phyloP scores from a whole-genome alignment of 2,113 vertebrate genomes.

The Terrapene triunguis region DNA sequence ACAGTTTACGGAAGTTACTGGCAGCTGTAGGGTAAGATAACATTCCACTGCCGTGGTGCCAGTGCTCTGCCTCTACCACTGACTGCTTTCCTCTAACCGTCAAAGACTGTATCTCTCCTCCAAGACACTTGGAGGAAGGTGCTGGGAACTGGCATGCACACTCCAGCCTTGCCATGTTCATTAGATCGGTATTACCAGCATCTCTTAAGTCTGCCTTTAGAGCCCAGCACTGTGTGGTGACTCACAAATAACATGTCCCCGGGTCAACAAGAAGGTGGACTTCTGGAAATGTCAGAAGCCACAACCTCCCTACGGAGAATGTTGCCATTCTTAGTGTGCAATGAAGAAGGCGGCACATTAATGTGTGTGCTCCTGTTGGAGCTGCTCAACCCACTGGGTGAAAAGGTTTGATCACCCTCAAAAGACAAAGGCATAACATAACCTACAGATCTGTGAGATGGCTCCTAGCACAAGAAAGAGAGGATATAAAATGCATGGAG shows the following conservation, averaged over 20 bases:
- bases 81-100: neutral
- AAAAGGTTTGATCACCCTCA: neutral
- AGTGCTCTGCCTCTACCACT: accelerated
- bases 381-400: neutral
- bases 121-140: neutral
- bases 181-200: neutral
- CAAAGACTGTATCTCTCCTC: neutral
- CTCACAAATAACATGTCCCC: neutral
- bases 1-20: neutral
- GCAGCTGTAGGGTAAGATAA: accelerated
- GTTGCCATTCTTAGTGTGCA: neutral
- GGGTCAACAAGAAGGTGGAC: neutral
- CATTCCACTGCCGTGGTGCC: neutral
- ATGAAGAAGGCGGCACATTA: accelerated
- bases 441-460: neutral
- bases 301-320: neutral
- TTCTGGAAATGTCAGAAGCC: neutral
- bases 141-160: neutral
- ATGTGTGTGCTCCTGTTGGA: accelerated
- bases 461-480: neutral
- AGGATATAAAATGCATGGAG: neutral
- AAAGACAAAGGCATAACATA: neutral
- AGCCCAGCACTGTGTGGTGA: accelerated
- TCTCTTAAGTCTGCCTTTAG: neutral
- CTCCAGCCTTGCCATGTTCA: neutral